Evolutionary conservation across 2,888 invertebrate genomes (phyloP), one percentile per base, ranked within the genome.

Genomic region (Perithous albicinctus): DNA sequence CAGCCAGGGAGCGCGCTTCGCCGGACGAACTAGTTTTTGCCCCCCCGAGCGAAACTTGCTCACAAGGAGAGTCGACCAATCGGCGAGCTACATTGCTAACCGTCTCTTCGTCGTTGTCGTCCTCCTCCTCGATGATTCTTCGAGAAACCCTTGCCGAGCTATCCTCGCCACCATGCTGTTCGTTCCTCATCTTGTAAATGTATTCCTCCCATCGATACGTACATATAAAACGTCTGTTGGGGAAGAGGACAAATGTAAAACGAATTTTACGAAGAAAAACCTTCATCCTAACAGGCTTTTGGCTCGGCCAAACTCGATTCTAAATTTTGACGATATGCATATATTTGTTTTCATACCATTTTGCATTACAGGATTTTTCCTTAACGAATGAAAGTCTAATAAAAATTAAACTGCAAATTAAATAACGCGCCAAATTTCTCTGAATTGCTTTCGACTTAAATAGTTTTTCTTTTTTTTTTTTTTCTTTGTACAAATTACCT

Each of bases 11-110:
- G 64, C 74, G 41, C 61, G 76, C 69, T 64, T 73, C 26, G 66
- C 51, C 20, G 66, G 72, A 76, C 86, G 87, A 86, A 88, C 88
- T 89, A 88, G 88, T 89, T 89, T 89, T 89, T 89, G 86, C 86
- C 86, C 79, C 78, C 85, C 79, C 76, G 85, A 86, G 86, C 86
- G 85, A 87, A 87, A 87, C 85, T 84, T 86, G 85, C 85, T 79
- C 67, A 70, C 69, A n/a, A n/a, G 72, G 74, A 72, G 75, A 82
- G 29, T 76, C 75, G 70, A 76, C 84, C 84, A 85, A 84, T 86
- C 84, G 74, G 70, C 59, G 70, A 70, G 51, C 78, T 59, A 29
- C n/a, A 41, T 67, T 56, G 73, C 29, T 46, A 38, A 59, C 51
- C 56, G 63, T 48, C 59, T 70, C 73, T 48, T 54, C 70, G 51